Conservation (phyloP, 2,113 vertebrate genomes). For the Pardalotus punctatus region DNA sequence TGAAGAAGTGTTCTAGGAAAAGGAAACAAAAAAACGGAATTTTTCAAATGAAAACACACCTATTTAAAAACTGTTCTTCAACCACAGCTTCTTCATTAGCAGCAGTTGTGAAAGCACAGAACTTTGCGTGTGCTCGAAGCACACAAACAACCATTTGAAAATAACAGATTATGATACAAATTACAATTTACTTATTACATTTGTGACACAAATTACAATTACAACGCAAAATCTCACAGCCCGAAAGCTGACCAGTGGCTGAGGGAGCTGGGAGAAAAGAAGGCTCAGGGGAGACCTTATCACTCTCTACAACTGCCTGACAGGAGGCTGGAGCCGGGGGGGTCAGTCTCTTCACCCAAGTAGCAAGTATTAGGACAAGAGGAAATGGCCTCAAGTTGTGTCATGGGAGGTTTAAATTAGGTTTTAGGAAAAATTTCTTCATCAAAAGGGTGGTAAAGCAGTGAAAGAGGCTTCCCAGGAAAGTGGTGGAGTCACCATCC, state of each 20-base stretch:
- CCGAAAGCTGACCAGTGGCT: neutral
- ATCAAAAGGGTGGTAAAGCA: neutral
- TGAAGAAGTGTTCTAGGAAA: neutral
- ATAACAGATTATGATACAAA: neutral
- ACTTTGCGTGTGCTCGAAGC: neutral
- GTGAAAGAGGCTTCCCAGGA: neutral
- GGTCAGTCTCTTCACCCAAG: neutral
- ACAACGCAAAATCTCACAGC: neutral
- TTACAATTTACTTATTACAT: neutral
- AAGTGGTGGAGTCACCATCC: neutral
- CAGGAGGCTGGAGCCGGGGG: neutral
- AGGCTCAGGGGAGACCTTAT: neutral
- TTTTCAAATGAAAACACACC: too few relatives aligned
- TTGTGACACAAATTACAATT: neutral
- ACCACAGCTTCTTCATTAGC: neutral
- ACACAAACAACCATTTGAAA: neutral
- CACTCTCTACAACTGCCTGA: rapidly evolving
- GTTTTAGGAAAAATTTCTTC: neutral
- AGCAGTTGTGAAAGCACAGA: neutral
- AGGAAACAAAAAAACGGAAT: neutral
- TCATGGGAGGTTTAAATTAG: rapidly evolving
- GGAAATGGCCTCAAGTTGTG: neutral
- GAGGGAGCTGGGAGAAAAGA: neutral
- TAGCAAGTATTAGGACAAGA: neutral
- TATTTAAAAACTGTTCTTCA: neutral